These are phyloP conservation scores for Gymnogyps californianus DNA, from an alignment of 2,113 vertebrate species.

Conservation along the genomic window DNA sequence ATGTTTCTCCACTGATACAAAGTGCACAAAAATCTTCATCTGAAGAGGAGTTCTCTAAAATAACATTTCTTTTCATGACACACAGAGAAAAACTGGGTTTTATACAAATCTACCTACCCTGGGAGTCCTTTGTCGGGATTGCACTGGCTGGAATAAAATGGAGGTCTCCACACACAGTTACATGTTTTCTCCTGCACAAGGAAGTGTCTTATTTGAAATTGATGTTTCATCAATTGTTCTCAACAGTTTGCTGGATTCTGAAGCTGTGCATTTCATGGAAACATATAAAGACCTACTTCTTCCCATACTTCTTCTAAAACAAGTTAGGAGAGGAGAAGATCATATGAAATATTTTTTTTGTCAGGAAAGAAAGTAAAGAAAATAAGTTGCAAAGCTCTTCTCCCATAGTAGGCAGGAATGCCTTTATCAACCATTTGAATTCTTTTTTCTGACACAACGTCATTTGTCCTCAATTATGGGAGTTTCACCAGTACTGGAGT, in stretches of 20 bases:
- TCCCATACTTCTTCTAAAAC: not conserved
- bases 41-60: not conserved
- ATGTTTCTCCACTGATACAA: not conserved
- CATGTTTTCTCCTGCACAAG: not conserved
- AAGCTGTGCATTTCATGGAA: not conserved
- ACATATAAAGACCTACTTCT: not conserved
- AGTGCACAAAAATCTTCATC: not conserved
- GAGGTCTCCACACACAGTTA: not conserved
- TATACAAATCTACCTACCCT: not conserved
- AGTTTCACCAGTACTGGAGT: not conserved
- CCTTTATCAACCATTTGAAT: not conserved
- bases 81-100: not conserved
- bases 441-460: not conserved
- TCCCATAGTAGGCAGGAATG: not conserved
- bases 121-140: not conserved
- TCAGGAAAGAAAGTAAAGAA: not conserved
- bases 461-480: not conserved
- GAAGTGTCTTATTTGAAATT: not conserved
- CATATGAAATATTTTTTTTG: fast-evolving
- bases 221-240: not conserved
- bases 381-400: not conserved
- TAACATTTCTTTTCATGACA: not conserved
- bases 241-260: not conserved
- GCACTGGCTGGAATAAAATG: not conserved
- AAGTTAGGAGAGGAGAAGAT: not conserved